Conservation (phyloP, 1,140 invertebrate genomes). For the Ceratina japonica region DNA sequence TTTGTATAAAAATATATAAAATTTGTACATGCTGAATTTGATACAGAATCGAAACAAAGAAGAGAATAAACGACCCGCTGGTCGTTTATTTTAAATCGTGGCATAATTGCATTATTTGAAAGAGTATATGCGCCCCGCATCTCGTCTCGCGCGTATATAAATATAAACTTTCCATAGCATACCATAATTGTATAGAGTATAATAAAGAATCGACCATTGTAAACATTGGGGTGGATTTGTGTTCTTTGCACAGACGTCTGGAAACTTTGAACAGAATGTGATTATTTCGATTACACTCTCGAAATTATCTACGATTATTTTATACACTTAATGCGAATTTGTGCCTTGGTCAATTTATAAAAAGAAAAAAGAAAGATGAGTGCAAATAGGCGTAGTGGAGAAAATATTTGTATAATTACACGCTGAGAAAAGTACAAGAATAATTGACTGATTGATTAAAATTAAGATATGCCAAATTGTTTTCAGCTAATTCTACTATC, state of each 20-base stretch:
- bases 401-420: conserved; percentile 25
- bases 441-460: conserved; percentile 3
- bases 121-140: background rate
- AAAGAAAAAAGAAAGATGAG: background rate
- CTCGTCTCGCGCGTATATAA: conserved; percentile 1
- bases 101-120: conserved; percentile 13
- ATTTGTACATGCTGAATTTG: background rate
- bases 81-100: background rate
- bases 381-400: conserved; percentile 1
- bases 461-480: background rate
- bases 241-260: conserved; percentile 41
- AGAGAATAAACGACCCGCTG: background rate
- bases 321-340: conserved; percentile 19
- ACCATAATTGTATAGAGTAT: conserved; percentile 59
- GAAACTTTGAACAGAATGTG: conserved; percentile 27
- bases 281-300: conserved; percentile 4
- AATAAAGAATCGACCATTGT: conserved; percentile 59
- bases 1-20: conserved; percentile 8
- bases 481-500: background rate
- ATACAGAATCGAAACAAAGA: background rate
- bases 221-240: conserved; percentile 50
- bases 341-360: conserved; percentile 43
- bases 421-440: conserved; percentile 6
- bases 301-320: conserved; percentile 25
- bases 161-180: conserved; percentile 50